Evolutionary conservation across 2,797 vertebrate genomes (phyloP).

Genomic region (Silurus lanzhouensis): DNA sequence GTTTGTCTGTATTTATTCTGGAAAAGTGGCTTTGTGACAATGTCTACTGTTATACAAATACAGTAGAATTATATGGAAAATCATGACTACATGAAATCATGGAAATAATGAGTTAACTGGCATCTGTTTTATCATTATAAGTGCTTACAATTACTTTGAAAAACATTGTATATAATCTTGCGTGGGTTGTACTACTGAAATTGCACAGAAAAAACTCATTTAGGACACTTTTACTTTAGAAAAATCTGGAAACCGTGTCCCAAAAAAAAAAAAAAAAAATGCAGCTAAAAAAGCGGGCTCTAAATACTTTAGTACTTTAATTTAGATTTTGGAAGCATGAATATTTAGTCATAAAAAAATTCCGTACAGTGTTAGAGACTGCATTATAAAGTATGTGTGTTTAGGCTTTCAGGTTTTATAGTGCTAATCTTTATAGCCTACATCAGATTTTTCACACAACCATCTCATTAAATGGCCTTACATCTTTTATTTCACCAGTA

Average conservation of each 20-base stretch:
- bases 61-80: neutral
- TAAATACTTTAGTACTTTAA: no score
- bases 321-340: neutral
- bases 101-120: neutral
- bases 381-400: neutral
- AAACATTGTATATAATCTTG: neutral
- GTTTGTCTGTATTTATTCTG: no score
- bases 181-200: neutral
- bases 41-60: neutral
- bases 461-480: neutral
- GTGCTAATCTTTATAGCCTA: neutral
- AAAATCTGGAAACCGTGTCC: neutral
- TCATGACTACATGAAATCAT: neutral
- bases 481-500: neutral
- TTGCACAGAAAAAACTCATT: neutral
- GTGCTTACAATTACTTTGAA: neutral
- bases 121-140: neutral
- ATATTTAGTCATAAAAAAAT: neutral
- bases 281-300: no score
- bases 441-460: no score
- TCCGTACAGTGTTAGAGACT: neutral
- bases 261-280: no score
- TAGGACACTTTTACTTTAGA: neutral
- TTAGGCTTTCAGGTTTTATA: neutral
- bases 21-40: neutral